Evolutionary conservation across 1,140 invertebrate genomes (phyloP), one percentile per base, ranked within the genome.

Genomic region (Ptiloglossa arizonensis): DNA sequence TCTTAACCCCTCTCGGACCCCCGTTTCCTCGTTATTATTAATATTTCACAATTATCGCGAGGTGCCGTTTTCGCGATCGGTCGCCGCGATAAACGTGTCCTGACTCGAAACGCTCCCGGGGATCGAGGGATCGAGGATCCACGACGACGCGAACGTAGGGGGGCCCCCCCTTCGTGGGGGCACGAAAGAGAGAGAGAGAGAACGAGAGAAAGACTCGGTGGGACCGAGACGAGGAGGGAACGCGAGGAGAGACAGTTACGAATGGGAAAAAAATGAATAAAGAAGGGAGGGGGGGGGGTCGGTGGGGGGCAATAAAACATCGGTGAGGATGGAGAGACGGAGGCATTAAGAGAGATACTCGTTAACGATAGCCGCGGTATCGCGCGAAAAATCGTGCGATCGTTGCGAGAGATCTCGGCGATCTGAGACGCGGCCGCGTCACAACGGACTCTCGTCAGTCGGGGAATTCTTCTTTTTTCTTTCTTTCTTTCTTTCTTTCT

Each of bases 41-140:
- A 89, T 87, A 87, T 89, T 91, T 89, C 87, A 83, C 87, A 88
- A 89, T 88, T 87, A 87, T 88, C 75, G 83, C 75, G 48, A 79
- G 76, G 66, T 78, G 80, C 81, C 78, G 73, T 85, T 86, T 38
- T 62, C 50, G 70, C 73, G 85, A 87, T 87, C 79, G 67, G 67
- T 68, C 60, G 59, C n/a, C 56, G 2, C n/a, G 85, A 86, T 85
- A 82, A 75, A 67, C 69, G 70, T 54, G 75, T 56, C 75, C 46
- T 60, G 70, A 56, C 68, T 71, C 63, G 75, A 68, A 87, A 79
- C 76, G 81, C 79, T 76, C 57, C 64, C 64, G 79, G 60, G 66
- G 60, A 60, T 48, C 35, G 22, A 63, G 68, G 57, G n/a, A 48
- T 67, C 69, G 72, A 41, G 73, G 54, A 73, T 68, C 29, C 80